Evolutionary conservation across 2,797 vertebrate genomes (phyloP), one percentile per base, ranked within the genome.

Genomic region (Sarcophilus harrisii): DNA sequence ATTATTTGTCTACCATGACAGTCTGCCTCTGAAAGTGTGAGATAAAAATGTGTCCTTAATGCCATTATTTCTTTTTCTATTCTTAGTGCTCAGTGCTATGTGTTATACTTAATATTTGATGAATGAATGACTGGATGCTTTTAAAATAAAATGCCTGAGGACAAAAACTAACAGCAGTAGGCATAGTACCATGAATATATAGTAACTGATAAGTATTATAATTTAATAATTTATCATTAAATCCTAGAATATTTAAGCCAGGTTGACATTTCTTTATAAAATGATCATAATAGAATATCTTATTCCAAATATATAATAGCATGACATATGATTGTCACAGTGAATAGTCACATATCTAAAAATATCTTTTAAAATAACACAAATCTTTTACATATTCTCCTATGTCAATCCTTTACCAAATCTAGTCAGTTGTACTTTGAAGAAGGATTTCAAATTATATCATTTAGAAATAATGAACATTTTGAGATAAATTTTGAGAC

Each of bases 391-490:
- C 32, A 27, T 94, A 28, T 90, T 27, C 2, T 92, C 27, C 6
- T 57, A 9, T 4, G n/a, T 92, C 52, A 89, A 45, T 57, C 89
- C 27, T 32, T 28, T 52, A 49, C 45, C 4, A 32, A 92, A 45
- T 92, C 5, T 1, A 92, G 81, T 30, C 73, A 55, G 45, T 59
- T 94, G 32, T 66, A 1, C 45, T 94, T 95, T 95, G 60, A 52
- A 59, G 57, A 90, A 28, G 16, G 66, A 38, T 38, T 94, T 93
- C 9, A 57, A 10, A 60, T 93, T 93, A 90, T 87, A 28, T 12
- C 93, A 95, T 95, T 94, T 93, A 55, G n/a, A 52, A 90, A 95
- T 91, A 62, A 73, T 18, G 58, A 73, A 95, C 13, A 94, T 93
- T 12, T 95, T 94, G 93, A 58, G 93, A 62, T 60, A 95, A 95